Conservation (phyloP, 2,888 invertebrate species). For the Malthinus flaveolus region DNA sequence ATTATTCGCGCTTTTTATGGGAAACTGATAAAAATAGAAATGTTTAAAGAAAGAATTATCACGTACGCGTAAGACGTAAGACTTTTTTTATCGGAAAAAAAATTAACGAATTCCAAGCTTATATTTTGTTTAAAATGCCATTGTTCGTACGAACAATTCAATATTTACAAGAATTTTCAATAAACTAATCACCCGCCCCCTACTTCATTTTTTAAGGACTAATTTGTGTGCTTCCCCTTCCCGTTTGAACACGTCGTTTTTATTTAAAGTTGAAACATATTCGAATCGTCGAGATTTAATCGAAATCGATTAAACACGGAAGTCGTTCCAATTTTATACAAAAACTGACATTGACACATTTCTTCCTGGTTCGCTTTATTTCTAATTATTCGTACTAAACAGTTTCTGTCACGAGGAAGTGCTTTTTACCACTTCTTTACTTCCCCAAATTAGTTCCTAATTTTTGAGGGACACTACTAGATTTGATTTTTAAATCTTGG, state of each 20-base stretch:
- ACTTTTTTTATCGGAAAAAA: too few relatives aligned
- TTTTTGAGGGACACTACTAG: too few relatives aligned
- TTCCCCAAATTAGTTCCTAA: too few relatives aligned
- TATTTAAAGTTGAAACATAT: background rate
- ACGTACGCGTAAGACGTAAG: too few relatives aligned
- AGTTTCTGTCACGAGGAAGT: too few relatives aligned
- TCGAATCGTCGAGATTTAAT: background rate
- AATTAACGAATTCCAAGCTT: too few relatives aligned
- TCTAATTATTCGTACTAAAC: background rate
- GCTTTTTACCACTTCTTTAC: background rate
- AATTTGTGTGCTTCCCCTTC: background rate
- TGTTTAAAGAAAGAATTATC: background rate
- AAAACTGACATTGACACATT: conserved; percentile 48
- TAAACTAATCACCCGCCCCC: too few relatives aligned
- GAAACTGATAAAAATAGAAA: background rate
- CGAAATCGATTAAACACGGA: conserved; percentile 22
- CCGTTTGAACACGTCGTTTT: too few relatives aligned
- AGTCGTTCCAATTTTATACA: conserved; percentile 31
- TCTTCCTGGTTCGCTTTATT: conserved; percentile 45
- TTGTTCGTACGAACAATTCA: background rate
- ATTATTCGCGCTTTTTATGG: background rate
- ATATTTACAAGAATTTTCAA: too few relatives aligned
- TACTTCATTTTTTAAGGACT: background rate
- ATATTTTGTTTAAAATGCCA: background rate
- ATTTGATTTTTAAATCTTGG: background rate